Conservation (phyloP, 1,140 invertebrate genomes). For the Notospermus geniculatus region DNA sequence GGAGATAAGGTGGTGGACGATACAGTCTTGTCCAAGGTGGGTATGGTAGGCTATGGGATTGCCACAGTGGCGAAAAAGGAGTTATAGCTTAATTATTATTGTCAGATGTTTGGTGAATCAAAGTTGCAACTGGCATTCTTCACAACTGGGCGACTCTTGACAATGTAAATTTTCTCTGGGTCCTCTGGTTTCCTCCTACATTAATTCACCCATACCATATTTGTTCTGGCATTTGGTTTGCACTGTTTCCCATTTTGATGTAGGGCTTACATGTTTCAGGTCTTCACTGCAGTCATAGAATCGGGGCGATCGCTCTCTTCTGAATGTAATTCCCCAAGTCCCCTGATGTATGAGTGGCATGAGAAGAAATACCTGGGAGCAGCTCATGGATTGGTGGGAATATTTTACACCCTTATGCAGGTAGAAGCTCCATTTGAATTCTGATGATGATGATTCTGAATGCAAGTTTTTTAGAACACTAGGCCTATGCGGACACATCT, state of each 20-base stretch:
- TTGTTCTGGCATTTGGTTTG: no score
- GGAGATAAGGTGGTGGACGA: constrained; percentile 36
- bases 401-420: constrained; percentile 76
- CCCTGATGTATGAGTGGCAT: constrained; percentile 84
- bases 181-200: no score
- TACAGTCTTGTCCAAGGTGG: constrained; percentile 38
- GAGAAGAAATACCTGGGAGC: constrained; percentile 82
- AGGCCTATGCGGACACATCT: no score
- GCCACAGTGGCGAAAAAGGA: background rate
- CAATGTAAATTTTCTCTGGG: no score
- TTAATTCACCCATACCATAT: no score
- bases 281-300: constrained; percentile 65
- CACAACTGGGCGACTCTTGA: no score
- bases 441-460: no score
- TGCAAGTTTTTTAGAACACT: no score
- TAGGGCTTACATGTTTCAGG: constrained; percentile 58
- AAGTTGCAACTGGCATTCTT: no score
- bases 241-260: no score
- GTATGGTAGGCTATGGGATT: no score
- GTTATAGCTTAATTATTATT: background rate
- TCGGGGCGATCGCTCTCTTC: constrained; percentile 64
- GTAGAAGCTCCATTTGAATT: constrained; percentile 57
- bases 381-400: constrained; percentile 84
- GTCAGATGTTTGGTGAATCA: no score
- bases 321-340: constrained; percentile 48